Base-by-base conservation (phyloP, 2,113 vertebrate species). In the Calidris pugnax region DNA sequence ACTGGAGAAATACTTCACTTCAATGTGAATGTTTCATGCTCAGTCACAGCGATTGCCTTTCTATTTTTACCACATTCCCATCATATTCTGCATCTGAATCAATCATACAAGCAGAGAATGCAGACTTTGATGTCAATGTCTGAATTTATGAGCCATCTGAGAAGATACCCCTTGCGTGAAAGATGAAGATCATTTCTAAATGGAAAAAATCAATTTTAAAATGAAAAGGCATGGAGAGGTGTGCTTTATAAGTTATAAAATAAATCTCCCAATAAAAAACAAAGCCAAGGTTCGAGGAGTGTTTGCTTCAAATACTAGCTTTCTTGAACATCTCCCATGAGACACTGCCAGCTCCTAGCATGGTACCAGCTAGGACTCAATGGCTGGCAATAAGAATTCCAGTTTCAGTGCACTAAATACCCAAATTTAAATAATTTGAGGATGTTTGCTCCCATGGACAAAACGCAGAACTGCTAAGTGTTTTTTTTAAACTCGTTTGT, bases 51-150 rank as follows among this genome's bases (percentile, higher is more conserved):
- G 95, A 99, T 96, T 98, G 97, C 94, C 87, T 98, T 98, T 98
- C 98, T 98, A 98, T 98, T 99, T 99, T 98, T 98, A 91, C 88
- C 94, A 91, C 45, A 92, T 88, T 97, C 93, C 91, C 97, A 98
- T 98, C 96, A 93, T 95, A 96, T 96, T 97, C 94, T 97, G 93
- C 90, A 98, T 98, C 97, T 98, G 97, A 98, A 98, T 98, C 98
- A 98, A 98, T 98, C 97, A 95, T 69, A 97, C 84, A 98, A 98
- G 98, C 80, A 96, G 64, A 97, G 91, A 96, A 94, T 87, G 69
- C 20, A 82, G 85, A 71, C 30, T 95, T 94, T 96, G 69, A 69
- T 90, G 50, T 82, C 56, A 80, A 11, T 57, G 15, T 73, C 63
- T 93, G 62, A 97, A 96, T 92, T 90, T 53, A 79, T 81, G 68